These are phyloP conservation scores for Sarcophaga peregrina DNA, from an alignment of 1,140 invertebrate genomes.

Conservation along the genomic window DNA sequence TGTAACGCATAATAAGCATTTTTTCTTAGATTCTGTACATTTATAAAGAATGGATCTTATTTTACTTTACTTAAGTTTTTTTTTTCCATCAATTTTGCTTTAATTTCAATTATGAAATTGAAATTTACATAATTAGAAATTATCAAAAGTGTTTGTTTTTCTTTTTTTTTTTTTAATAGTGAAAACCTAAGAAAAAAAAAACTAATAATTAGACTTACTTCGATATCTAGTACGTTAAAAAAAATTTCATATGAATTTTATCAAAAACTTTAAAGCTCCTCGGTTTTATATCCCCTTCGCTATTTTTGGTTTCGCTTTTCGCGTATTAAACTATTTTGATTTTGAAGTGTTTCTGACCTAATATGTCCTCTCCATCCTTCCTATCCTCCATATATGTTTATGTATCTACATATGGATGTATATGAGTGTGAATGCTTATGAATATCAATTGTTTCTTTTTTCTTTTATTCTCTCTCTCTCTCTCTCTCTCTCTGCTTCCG, in stretches of 20 bases:
- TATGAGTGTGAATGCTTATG: too few relatives aligned
- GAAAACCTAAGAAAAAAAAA: background rate
- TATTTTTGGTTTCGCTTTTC: background rate
- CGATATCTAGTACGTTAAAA: background rate
- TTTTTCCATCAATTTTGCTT: too few relatives aligned
- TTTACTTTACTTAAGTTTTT: background rate
- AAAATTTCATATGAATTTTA: background rate
- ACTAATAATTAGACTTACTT: background rate
- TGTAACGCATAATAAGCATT: background rate
- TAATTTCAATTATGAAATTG: too few relatives aligned
- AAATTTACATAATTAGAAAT: too few relatives aligned
- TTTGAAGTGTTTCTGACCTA: slow-evolving; percentile 21
- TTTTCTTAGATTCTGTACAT: slow-evolving; percentile 1
- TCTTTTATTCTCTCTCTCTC: background rate
- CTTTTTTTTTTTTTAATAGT: slow-evolving; percentile 16
- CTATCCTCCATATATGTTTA: too few relatives aligned
- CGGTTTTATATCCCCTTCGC: too few relatives aligned
- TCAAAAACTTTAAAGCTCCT: slow-evolving; percentile 37
- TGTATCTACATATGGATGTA: background rate
- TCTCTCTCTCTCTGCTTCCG: background rate
- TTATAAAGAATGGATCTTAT: background rate
- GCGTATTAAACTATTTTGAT: slow-evolving; percentile 46
- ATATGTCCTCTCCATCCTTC: too few relatives aligned
- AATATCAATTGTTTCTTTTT: too few relatives aligned
- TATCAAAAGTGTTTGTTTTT: background rate